These are phyloP conservation scores for Xyrauchen texanus DNA, from an alignment of 2,113 vertebrate species.

Conservation along the genomic window DNA sequence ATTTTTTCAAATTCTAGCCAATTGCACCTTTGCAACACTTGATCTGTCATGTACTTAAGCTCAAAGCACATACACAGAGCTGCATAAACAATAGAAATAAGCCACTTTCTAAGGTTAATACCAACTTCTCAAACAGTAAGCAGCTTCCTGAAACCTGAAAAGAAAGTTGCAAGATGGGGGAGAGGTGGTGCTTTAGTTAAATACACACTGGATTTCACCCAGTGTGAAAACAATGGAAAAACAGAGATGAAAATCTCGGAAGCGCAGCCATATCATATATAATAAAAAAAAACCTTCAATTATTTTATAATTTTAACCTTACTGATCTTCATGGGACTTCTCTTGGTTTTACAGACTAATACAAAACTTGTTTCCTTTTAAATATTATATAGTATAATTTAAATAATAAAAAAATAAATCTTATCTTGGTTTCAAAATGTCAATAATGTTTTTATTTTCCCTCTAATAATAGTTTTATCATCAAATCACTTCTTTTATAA, in stretches of 20 bases:
- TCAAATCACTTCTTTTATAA: too few species aligned
- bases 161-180: constrained; percentile 16
- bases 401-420: too few species aligned
- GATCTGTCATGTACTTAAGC: constrained; percentile 66
- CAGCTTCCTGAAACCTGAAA: constrained; percentile 31
- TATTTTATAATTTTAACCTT: too few species aligned
- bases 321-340: too few species aligned
- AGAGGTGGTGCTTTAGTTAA: constrained; percentile 12
- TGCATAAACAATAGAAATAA: constrained; percentile 50
- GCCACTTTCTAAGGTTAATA: constrained; percentile 46
- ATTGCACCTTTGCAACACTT: constrained; percentile 67
- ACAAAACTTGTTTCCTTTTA: too few species aligned
- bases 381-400: too few species aligned
- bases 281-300: too few species aligned
- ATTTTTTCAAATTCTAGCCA: constrained; percentile 55
- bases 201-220: neutral
- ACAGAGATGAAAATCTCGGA: neutral
- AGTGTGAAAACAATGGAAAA: neutral
- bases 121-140: constrained; percentile 29
- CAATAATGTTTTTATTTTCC: too few species aligned
- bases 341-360: too few species aligned
- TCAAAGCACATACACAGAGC: constrained; percentile 48
- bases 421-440: too few species aligned
- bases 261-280: neutral
- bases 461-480: too few species aligned